These are phyloP conservation scores for Branchinecta lindahli DNA, from an alignment of 1,140 invertebrate genomes.

Conservation along the genomic window DNA sequence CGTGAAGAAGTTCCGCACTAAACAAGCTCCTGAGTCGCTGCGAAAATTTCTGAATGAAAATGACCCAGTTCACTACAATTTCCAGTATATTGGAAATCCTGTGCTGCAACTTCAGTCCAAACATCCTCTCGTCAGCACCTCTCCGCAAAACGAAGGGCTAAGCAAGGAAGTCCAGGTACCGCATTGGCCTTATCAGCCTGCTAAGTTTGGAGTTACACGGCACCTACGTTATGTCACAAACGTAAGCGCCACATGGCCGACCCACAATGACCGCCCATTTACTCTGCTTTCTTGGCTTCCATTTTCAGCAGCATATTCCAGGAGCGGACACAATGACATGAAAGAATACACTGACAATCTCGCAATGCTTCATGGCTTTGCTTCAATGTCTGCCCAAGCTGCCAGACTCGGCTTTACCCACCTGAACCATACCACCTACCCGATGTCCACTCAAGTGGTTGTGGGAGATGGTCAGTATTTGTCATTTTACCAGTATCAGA, in stretches of 20 bases:
- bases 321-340: constrained; percentile 30
- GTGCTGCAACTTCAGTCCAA: constrained; percentile 9
- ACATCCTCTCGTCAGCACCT: neutral
- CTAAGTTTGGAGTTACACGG: constrained; percentile 40
- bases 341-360: constrained; percentile 30
- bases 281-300: constrained; percentile 55
- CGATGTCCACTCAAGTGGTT: constrained; percentile 63
- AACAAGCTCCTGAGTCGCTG: constrained; percentile 24
- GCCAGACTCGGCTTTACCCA: constrained; percentile 74
- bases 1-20: constrained; percentile 31
- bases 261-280: constrained; percentile 51
- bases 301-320: constrained; percentile 33
- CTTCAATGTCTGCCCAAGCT: constrained; percentile 61
- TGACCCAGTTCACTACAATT: constrained; percentile 30
- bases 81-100: constrained; percentile 38
- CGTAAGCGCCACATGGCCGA: constrained; percentile 42
- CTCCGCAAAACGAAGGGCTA: neutral
- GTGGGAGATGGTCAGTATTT: constrained; percentile 66
- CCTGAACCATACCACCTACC: constrained; percentile 72
- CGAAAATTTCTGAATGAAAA: constrained; percentile 26
- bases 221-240: constrained; percentile 16
- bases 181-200: constrained; percentile 39
- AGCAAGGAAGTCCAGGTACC: constrained; percentile 12
- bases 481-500: constrained; percentile 69
- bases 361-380: constrained; percentile 56